phyloP scores from a whole-genome alignment of 23 tunicate genomes.

The Halocynthia aurantium region DNA sequence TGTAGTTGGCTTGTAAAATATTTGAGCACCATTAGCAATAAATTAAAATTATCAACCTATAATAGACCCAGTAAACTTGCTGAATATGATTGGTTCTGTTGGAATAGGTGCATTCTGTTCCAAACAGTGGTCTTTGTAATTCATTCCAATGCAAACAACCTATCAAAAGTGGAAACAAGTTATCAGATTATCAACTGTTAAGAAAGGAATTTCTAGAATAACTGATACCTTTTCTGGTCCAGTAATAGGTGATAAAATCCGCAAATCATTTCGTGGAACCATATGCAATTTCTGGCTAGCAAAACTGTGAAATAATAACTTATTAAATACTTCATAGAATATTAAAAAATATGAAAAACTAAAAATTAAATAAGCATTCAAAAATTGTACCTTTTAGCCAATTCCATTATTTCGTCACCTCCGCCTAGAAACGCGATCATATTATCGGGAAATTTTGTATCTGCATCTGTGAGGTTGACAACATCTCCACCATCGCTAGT shows the following conservation, averaged over 20 bases:
- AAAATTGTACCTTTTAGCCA: slow-evolving; percentile 32
- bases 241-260: slow-evolving; percentile 57
- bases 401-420: slow-evolving; percentile 17
- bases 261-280: slow-evolving; percentile 22
- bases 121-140: slow-evolving; percentile 84
- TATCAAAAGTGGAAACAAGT: not conserved
- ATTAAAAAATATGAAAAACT: not conserved
- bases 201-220: not conserved
- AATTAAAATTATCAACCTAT: slow-evolving; percentile 27
- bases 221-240: slow-evolving; percentile 53
- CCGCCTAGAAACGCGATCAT: slow-evolving; percentile 53
- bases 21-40: not conserved
- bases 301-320: not conserved
- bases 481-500: slow-evolving; percentile 22
- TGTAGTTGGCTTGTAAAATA: too few relatives aligned
- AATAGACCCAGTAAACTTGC: slow-evolving; percentile 80
- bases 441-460: slow-evolving; percentile 40
- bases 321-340: not conserved
- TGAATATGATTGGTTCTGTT: slow-evolving; percentile 85
- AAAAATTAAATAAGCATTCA: not conserved
- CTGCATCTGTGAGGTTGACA: slow-evolving; percentile 34
- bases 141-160: slow-evolving; percentile 90
- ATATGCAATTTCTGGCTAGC: not conserved
- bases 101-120: slow-evolving; percentile 81
- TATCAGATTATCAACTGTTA: not conserved